Evolutionary conservation across 2,113 vertebrate genomes (phyloP), one percentile per base, ranked within the genome.

Genomic region (Nothocercus julius): DNA sequence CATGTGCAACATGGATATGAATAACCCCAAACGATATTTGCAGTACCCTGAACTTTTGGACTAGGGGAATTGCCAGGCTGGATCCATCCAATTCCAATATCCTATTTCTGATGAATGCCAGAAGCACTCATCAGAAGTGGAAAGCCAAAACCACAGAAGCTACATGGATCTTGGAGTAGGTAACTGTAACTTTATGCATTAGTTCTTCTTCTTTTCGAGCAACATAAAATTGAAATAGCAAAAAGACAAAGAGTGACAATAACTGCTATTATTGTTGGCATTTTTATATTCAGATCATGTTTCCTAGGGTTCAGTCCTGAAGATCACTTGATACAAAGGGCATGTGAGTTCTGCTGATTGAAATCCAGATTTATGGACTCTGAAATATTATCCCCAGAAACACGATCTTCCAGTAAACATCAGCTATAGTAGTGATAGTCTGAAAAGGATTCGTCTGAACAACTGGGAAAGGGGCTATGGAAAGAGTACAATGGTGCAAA

Each of bases 281-380:
- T 56, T 30, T 16, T 56, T 56, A 56, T 30, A 56, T 56, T 86
- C 64, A 70, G 25, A 58, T 32, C 25, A 64, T 45, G 32, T 34
- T 9, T 83, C 15, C 58, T 69, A 75, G 61, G 42, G 9, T 16
- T 83, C 62, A 66, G 7, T 87, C 34, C 51, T 58, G 76, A 86
- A 85, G 42, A 68, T 64, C 54, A 81, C 21, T 47, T 45, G 47
- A 47, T 83, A 45, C 11, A 66, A 87, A 81, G 18, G 49, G 4
- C 63, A 51, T 20, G 16, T 27, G 63, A 75, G 44, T 85, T 89
- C 66, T 42, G 89, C 54, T 14, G 64, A 83, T 4, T 82, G 93
- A 94, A 95, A 95, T 87, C 78, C 27, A 83, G 82, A 87, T 80
- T 91, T 85, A 56, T 59, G 63, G n/a, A 24, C 22, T 69, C 21